Evolutionary conservation across 92 coral and sea anemone genomes (phyloP), one percentile per base, ranked within the genome.

Genomic region (Epizoanthus ramosus): DNA sequence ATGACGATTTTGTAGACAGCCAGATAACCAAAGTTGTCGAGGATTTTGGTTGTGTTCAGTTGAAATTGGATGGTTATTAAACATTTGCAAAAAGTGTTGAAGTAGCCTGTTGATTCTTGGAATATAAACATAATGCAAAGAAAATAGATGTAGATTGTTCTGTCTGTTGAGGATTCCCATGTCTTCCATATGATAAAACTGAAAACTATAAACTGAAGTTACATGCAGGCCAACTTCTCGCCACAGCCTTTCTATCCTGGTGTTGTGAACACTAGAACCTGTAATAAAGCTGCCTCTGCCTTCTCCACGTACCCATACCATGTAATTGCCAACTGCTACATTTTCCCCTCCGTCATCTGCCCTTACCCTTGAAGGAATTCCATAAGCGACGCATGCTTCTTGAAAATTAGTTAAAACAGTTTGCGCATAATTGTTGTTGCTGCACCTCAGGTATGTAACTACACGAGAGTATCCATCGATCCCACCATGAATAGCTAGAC

Each of bases 291-390:
- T 91, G 3, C 88, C 92, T 21, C 88, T 57, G 47, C 68, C 68
- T 15, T 39, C 71, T 6, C 92, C 92, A 2, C 87, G 35, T 5
- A 12, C 79, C 79, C 85, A 83, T 3, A 65, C 61, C 72, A 84
- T 89, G 74, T 84, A 76, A 10, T 83, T 84, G 0, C 87, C 88
- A 6, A 90, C 88, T 9, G 90, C 88, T 31, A 87, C 77, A 79
- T 86, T 90, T 39, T 90, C 93, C 0, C 90, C 89, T 2, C 89
- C 92, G 56, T 85, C 65, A 25, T 89, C 92, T 74, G 89, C 85
- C 24, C 92, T 18, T 33, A 88, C 89, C 17, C 89, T 68, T 0
- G 87, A 89, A 66, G 88, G 91, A 4, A 45, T 73, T 10, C 89
- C 84, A 80, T 84, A 83, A 31, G 60, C 45, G 4, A 17, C 25